A percentile compares a stretch with the other conserved stretches of the same genome.
Conservation (phyloP, 2,797 vertebrate species). For the Sebastiscus albofasciatus region DNA sequence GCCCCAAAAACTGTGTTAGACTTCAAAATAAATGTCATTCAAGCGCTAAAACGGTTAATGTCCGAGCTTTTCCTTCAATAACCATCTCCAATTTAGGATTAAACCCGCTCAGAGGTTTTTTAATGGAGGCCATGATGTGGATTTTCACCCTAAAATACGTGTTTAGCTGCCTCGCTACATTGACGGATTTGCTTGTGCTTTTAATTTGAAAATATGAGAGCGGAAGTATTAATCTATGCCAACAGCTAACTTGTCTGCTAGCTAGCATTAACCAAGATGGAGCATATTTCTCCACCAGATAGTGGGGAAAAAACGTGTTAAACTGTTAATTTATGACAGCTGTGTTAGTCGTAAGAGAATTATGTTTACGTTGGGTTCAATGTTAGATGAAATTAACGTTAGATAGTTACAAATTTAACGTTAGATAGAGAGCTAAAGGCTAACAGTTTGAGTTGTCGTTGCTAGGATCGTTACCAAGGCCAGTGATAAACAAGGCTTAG, state of each 20-base stretch:
- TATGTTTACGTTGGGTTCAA: neutral
- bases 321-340: neutral
- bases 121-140: accelerated
- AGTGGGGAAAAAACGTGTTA: neutral
- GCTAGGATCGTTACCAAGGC: conserved; percentile 17
- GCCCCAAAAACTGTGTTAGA: accelerated
- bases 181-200: accelerated
- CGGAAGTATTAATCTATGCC: neutral
- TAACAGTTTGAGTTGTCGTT: neutral
- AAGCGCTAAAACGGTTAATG: accelerated
- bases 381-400: neutral
- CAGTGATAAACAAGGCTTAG: conserved; percentile 30
- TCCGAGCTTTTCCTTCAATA: accelerated
- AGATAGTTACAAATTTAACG: neutral
- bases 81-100: accelerated
- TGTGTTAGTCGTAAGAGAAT: neutral
- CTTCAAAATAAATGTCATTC: conserved; percentile 37
- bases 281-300: neutral
- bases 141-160: neutral
- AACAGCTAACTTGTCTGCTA: neutral
- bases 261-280: neutral
- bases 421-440: neutral
- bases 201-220: conserved; percentile 48
- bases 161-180: neutral
- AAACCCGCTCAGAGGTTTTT: neutral